Conservation (phyloP, 2,113 vertebrate species). For the Neoarius graeffei region DNA sequence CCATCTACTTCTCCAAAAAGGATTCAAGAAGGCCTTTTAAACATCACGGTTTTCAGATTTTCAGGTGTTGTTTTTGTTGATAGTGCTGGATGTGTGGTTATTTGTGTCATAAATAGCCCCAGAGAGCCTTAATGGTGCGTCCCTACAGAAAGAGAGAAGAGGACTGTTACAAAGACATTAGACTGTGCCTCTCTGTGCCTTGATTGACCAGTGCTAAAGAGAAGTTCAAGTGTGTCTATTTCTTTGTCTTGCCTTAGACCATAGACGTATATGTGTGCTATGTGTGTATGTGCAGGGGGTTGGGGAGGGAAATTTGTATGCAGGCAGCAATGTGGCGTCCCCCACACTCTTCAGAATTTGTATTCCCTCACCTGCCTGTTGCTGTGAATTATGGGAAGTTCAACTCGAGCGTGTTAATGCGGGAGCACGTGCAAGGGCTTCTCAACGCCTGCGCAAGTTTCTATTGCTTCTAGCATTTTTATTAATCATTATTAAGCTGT, state of each 20-base stretch:
- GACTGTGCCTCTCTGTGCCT: slow-evolving; percentile 43
- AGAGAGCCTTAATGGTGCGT: slow-evolving; percentile 44
- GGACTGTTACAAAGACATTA: slow-evolving; percentile 42
- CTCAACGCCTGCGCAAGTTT: slow-evolving; percentile 83
- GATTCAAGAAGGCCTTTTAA: slow-evolving; percentile 38
- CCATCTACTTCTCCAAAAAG: slow-evolving; percentile 19
- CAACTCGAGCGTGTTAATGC: slow-evolving; percentile 88
- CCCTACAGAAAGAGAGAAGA: slow-evolving; percentile 42
- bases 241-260: slow-evolving; percentile 49
- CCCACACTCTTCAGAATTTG: slow-evolving; percentile 72
- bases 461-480: background rate
- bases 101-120: slow-evolving; percentile 45
- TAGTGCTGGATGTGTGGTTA: slow-evolving; percentile 42
- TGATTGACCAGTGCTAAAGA: slow-evolving; percentile 48
- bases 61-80: slow-evolving; percentile 49
- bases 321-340: slow-evolving; percentile 74
- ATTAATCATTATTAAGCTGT: background rate
- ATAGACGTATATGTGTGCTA: slow-evolving; percentile 31
- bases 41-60: slow-evolving; percentile 25
- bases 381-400: slow-evolving; percentile 89
- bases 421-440: slow-evolving; percentile 87
- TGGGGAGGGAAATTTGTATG: slow-evolving; percentile 78
- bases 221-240: slow-evolving; percentile 54
- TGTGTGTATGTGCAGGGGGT: slow-evolving; percentile 46
- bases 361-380: slow-evolving; percentile 94